phyloP scores from a whole-genome alignment of 2,888 invertebrate genomes.

The Microdon myrmicae region DNA sequence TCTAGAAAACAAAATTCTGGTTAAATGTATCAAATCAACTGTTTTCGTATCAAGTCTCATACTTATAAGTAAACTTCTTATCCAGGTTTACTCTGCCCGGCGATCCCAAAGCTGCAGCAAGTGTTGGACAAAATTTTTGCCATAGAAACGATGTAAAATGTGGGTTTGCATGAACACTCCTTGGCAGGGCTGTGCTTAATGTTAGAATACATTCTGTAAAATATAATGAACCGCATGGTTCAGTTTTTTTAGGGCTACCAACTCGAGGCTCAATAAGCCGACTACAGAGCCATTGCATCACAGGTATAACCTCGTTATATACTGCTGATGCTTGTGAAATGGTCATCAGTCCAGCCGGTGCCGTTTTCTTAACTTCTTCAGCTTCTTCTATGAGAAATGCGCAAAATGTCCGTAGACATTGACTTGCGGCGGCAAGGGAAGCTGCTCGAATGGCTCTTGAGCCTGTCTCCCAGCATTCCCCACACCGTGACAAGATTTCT shows the following conservation, averaged over 20 bases:
- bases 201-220: constrained; percentile 88
- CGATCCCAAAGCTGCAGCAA: constrained; percentile 88
- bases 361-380: constrained; percentile 70
- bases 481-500: constrained; percentile 84
- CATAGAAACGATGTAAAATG: constrained; percentile 90
- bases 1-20: constrained; percentile 51
- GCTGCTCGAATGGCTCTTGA: constrained; percentile 86
- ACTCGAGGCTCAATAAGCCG: constrained; percentile 82
- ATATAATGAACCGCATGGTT: constrained; percentile 72
- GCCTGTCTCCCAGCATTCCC: constrained; percentile 82
- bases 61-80: constrained; percentile 79
- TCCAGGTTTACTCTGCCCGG: constrained; percentile 77
- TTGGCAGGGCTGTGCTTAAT: constrained; percentile 83
- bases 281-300: constrained; percentile 88
- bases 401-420: constrained; percentile 86
- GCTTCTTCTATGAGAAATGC: constrained; percentile 75
- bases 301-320: constrained; percentile 90
- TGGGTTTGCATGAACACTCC: constrained; percentile 82
- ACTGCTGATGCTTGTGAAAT: constrained; percentile 78
- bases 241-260: constrained; percentile 65
- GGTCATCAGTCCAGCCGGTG: constrained; percentile 69
- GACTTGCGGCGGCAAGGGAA: constrained; percentile 89
- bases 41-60: too few relatives aligned
- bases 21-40: not conserved
- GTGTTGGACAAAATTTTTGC: constrained; percentile 92